Base-by-base conservation (phyloP, 2,888 invertebrate genomes). In the Drosophila imparisetae region DNA sequence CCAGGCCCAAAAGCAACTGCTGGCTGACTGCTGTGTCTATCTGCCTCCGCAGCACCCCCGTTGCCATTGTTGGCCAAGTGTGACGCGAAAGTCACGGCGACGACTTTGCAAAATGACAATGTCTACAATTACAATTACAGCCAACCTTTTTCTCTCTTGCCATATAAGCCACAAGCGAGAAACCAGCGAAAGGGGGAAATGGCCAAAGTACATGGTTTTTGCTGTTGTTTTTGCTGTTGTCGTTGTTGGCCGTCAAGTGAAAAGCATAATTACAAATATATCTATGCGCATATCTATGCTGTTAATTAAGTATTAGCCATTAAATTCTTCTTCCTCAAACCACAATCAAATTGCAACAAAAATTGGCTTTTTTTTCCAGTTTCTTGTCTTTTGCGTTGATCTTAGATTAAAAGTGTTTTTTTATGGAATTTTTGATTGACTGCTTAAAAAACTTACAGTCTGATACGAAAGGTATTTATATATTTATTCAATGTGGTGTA, bases 21-120 rank as follows among this genome's bases (percentile, higher is more conserved):
- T 52, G 18, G n/a, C 45, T 52, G 18, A 42, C 27, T 24, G 27
- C n/a, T n/a, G 10, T 34, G 30, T 18, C 52, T 60, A 10, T 29
- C 38, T 24, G 24, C 15, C 24, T 6, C 3, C 30, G 10, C 36
- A 2, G 13, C 11, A 6, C 6, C 27, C 7, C 40, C 27, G n/a
- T 52, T 36, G 11, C 40, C 55, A 55, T 42, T 73, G 66, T 29
- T 78, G 87, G 75, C 78, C 89, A 84, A 87, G 75, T 89, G 89
- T 84, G 89, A 84, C 88, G 89, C 85, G 84, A 84, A 89, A 89
- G 89, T 89, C 82, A 64, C 61, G 70, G 81, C 77, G 81, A 78
- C 86, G 74, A 83, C 59, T 77, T 69, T 50, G 15, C 38, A 45
- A 71, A 80, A 67, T 73, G 67, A 73, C 64, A 83, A 77, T 73